Conservation (phyloP, 2,113 vertebrate genomes). For the Xiphias gladius region DNA sequence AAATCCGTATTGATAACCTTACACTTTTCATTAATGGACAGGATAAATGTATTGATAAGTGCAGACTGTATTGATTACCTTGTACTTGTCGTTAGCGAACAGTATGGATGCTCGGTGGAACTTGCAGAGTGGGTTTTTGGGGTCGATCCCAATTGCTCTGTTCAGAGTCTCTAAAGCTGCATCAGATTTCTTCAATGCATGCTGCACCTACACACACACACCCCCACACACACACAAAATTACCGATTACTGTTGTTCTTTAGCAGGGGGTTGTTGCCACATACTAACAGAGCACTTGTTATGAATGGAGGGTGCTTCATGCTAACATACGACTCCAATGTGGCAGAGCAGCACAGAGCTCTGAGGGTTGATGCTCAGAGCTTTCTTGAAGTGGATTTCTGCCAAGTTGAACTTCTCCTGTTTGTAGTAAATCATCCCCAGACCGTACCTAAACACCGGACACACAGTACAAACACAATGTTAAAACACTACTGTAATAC, state of each 20-base stretch:
- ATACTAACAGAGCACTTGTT: neutral
- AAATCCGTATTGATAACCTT: no score
- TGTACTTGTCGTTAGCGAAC: slow-evolving; percentile 98
- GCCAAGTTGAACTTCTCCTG: slow-evolving; percentile 99
- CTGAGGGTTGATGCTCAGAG: slow-evolving; percentile 98
- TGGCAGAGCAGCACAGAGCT: slow-evolving; percentile 98
- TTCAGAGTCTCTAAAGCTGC: slow-evolving; percentile 97
- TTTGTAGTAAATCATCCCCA: slow-evolving; percentile 99
- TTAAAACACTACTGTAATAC: no score
- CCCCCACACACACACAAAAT: neutral
- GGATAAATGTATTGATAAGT: no score
- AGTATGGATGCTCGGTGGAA: slow-evolving; percentile 98
- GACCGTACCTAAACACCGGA: slow-evolving; percentile 88
- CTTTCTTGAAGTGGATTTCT: slow-evolving; percentile 99
- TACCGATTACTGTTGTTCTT: neutral
- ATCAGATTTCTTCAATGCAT: slow-evolving; percentile 97
- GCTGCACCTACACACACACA: slow-evolving; percentile 88
- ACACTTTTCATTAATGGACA: no score
- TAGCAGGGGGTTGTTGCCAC: neutral
- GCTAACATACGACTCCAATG: slow-evolving; percentile 93
- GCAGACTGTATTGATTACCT: slow-evolving; percentile 82
- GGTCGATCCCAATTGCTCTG: slow-evolving; percentile 96
- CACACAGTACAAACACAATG: neutral
- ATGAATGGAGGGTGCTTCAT: neutral
- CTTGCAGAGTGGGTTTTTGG: slow-evolving; percentile 99